These are phyloP conservation scores for Hirudinaria manillensis DNA, from an alignment of 2,888 invertebrate species.

Conservation along the genomic window DNA sequence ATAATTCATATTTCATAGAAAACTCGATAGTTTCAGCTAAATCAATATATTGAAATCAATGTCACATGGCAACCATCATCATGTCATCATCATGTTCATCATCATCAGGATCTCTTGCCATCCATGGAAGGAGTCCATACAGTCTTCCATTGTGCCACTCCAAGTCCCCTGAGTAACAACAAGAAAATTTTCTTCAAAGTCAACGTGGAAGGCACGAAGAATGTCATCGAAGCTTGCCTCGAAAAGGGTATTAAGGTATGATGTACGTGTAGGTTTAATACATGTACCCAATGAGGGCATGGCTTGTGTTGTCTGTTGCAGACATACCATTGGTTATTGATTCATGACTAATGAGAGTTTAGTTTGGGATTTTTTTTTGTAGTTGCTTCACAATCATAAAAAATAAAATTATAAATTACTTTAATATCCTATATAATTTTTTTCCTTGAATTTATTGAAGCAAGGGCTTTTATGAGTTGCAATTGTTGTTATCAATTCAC, in stretches of 20 bases:
- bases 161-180: slow-evolving; percentile 46
- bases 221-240: slow-evolving; percentile 44
- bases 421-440: not conserved
- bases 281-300: not conserved
- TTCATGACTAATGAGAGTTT: not conserved
- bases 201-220: slow-evolving; percentile 45
- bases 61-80: not conserved
- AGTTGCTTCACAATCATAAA: too few relatives aligned
- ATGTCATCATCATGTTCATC: not conserved
- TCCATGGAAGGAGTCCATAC: slow-evolving; percentile 43
- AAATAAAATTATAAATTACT: slow-evolving; percentile 11
- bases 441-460: too few relatives aligned
- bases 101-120: slow-evolving; percentile 42
- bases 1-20: too few relatives aligned
- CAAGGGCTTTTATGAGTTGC: too few relatives aligned
- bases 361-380: not conserved
- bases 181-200: slow-evolving; percentile 46
- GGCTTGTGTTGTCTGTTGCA: not conserved
- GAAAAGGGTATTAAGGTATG: slow-evolving; percentile 45
- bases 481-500: not conserved
- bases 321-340: too few relatives aligned
- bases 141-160: slow-evolving; percentile 49
- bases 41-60: not conserved
- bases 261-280: not conserved
- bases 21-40: too few relatives aligned